Conservation (phyloP, 2,888 invertebrate species). For the Onthophagus sagittarius region DNA sequence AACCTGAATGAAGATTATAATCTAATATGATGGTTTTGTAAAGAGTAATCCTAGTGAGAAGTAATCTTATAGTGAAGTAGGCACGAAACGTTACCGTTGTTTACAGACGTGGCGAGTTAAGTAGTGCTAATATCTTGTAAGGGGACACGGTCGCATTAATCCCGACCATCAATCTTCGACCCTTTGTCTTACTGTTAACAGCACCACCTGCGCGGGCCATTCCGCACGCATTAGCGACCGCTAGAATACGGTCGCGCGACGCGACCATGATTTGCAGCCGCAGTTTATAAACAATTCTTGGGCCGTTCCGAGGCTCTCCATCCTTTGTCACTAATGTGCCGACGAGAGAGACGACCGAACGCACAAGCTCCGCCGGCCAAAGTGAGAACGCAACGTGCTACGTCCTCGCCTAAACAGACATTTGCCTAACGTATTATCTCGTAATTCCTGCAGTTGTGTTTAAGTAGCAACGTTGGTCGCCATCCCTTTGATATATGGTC, state of each 20-base stretch:
- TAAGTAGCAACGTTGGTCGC: slow-evolving; percentile 42
- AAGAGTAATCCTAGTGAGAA: background rate
- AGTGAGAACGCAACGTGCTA: slow-evolving; percentile 18
- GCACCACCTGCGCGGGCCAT: slow-evolving; percentile 32
- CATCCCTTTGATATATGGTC: slow-evolving; percentile 42
- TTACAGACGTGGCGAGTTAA: slow-evolving; percentile 6
- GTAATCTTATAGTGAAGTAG: background rate
- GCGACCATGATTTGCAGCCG: slow-evolving; percentile 34
- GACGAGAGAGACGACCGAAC: slow-evolving; percentile 15
- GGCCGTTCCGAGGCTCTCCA: slow-evolving; percentile 20
- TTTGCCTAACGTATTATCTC: slow-evolving; percentile 48
- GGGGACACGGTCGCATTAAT: slow-evolving; percentile 21
- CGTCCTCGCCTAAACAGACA: slow-evolving; percentile 39
- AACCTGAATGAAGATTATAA: background rate
- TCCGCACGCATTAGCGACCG: slow-evolving; percentile 33
- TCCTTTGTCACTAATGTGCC: slow-evolving; percentile 17
- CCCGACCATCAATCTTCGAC: slow-evolving; percentile 28
- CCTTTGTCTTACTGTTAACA: slow-evolving; percentile 30
- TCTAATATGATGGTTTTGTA: background rate
- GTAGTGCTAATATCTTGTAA: slow-evolving; percentile 13
- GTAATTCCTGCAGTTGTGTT: slow-evolving; percentile 47
- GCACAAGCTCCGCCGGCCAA: background rate
- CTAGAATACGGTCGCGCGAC: slow-evolving; percentile 32
- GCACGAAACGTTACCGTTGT: background rate
- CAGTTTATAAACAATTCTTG: slow-evolving; percentile 31